phyloP scores from a whole-genome alignment of 2,113 vertebrate species.

The Ptilonorhynchus violaceus region DNA sequence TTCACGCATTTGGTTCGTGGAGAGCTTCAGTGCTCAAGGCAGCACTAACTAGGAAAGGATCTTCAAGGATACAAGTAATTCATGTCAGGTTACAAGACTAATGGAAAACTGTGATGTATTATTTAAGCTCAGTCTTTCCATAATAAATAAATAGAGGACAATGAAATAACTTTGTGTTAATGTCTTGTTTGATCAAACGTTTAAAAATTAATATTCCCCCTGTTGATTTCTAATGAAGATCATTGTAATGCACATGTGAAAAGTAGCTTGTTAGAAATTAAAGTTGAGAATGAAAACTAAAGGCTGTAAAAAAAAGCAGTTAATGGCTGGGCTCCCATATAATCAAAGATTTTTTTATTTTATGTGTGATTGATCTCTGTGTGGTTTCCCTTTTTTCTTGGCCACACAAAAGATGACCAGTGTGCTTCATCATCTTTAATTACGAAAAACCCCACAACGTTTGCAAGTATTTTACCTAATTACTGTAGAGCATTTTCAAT shows the following conservation, averaged over 20 bases:
- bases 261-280: not conserved
- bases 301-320: not conserved
- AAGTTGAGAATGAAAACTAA: not conserved
- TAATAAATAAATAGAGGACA: not conserved
- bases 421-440: not conserved
- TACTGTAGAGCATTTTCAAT: not conserved
- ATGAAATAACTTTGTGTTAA: not conserved
- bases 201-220: not conserved
- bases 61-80: not conserved
- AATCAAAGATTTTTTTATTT: not conserved
- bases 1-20: not conserved
- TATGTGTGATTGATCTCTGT: not conserved
- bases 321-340: not conserved
- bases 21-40: not conserved
- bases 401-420: not conserved
- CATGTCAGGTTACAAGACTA: not conserved
- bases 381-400: not conserved
- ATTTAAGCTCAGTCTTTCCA: not conserved
- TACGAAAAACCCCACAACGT: not conserved
- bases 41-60: not conserved
- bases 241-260: not conserved
- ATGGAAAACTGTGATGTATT: not conserved
- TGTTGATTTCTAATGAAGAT: not conserved
- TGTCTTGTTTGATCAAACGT: not conserved
- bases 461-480: not conserved